Conservation (phyloP, 2,888 invertebrate genomes). For the Linnaemya tessellans region DNA sequence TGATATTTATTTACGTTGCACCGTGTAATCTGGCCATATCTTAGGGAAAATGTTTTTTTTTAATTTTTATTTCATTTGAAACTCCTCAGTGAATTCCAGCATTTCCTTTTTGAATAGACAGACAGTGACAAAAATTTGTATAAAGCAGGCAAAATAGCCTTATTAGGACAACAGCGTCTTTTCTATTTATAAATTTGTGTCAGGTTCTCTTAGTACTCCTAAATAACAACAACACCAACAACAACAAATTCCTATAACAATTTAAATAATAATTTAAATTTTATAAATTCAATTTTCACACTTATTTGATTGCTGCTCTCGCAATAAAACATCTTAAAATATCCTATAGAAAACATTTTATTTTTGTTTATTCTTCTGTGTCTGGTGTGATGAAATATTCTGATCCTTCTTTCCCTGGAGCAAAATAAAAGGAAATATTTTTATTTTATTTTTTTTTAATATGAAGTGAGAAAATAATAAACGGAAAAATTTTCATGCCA, state of each 20-base stretch:
- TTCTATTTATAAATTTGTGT: neutral
- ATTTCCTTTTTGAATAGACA: no score
- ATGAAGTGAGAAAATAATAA: conserved; percentile 15
- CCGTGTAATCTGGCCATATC: no score
- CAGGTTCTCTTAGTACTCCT: neutral
- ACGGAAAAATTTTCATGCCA: conserved; percentile 9
- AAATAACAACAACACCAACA: neutral
- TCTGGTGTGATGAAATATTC: neutral
- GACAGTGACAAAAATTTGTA: neutral
- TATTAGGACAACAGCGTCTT: neutral
- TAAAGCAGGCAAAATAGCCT: neutral
- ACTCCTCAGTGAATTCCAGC: no score
- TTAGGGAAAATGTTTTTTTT: no score
- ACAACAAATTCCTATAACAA: neutral
- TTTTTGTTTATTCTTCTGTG: neutral
- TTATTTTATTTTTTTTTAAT: no score
- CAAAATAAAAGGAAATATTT: conserved; percentile 29
- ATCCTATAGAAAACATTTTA: conserved; percentile 1
- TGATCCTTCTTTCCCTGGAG: neutral
- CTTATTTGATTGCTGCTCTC: conserved; percentile 11
- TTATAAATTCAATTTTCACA: conserved; percentile 22
- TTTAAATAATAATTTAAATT: neutral
- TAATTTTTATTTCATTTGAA: no score
- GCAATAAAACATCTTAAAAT: conserved; percentile 12
- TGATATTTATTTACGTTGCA: no score